These are phyloP conservation scores for Penaeus vannamei DNA, from an alignment of 1,140 invertebrate genomes.

Conservation along the genomic window DNA sequence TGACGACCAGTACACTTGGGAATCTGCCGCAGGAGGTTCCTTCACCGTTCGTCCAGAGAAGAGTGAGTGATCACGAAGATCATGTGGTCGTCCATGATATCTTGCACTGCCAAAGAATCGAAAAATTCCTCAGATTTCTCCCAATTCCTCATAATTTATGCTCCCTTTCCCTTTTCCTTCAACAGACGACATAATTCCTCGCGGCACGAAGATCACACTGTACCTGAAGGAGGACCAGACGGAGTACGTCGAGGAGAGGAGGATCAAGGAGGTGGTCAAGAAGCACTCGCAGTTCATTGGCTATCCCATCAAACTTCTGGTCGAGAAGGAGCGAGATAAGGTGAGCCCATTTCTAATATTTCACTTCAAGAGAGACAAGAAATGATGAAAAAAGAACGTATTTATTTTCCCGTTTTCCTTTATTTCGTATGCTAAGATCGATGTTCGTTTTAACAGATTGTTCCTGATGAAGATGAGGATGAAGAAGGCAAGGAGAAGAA, in stretches of 20 bases:
- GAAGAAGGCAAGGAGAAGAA: slow-evolving; percentile 70
- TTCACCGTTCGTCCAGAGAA: slow-evolving; percentile 86
- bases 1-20: slow-evolving; percentile 94
- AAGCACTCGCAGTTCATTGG: slow-evolving; percentile 99
- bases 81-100: no score
- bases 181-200: slow-evolving; percentile 77
- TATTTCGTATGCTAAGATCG: background rate
- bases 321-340: slow-evolving; percentile 96
- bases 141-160: background rate
- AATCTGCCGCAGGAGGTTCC: slow-evolving; percentile 92
- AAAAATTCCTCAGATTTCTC: background rate
- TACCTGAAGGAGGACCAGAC: slow-evolving; percentile 93
- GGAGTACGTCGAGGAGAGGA: slow-evolving; percentile 92
- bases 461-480: slow-evolving; percentile 90
- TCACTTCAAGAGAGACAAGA: background rate
- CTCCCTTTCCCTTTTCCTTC: background rate
- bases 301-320: slow-evolving; percentile 96
- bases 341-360: background rate
- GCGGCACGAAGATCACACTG: slow-evolving; percentile 91
- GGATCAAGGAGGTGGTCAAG: slow-evolving; percentile 97
- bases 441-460: slow-evolving; percentile 74
- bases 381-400: background rate
- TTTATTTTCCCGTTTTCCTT: background rate
- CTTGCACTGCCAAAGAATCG: no score
- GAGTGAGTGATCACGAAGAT: slow-evolving; percentile 72